Percentiles rank a stretch among this genome's conserved stretches.
Evolutionary conservation across 2,888 invertebrate species (phyloP).

Genomic region (Idaea biselata): DNA sequence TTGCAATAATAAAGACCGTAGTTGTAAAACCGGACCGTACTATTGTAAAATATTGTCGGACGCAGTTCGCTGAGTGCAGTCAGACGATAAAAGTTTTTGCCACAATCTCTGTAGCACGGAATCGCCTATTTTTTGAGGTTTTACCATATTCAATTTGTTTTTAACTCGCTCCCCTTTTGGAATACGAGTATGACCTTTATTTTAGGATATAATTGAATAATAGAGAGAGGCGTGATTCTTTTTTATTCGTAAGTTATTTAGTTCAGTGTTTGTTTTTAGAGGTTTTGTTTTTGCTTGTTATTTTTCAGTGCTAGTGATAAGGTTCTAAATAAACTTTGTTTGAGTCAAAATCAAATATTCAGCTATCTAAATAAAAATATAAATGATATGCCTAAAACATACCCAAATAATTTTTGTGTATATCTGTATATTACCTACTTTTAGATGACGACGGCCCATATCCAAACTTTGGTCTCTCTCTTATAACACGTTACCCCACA

Average conservation of each 20-base stretch:
- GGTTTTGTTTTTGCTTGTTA: too few relatives aligned
- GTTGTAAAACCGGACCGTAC: neutral
- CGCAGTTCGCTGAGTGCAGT: constrained; percentile 16
- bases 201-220: neutral
- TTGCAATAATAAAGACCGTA: neutral
- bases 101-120: constrained; percentile 17
- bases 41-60: constrained; percentile 6
- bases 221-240: neutral
- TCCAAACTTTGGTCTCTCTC: too few relatives aligned
- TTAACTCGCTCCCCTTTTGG: constrained; percentile 16
- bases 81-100: constrained; percentile 26
- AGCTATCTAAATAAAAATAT: too few relatives aligned
- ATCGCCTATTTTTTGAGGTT: constrained; percentile 16
- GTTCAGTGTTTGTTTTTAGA: too few relatives aligned
- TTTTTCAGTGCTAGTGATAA: too few relatives aligned
- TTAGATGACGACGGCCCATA: too few relatives aligned
- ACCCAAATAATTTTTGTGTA: too few relatives aligned
- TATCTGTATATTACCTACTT: too few relatives aligned
- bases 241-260: neutral
- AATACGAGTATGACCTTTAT: constrained; percentile 10
- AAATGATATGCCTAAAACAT: too few relatives aligned
- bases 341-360: too few relatives aligned
- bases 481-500: too few relatives aligned
- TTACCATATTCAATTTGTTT: constrained; percentile 19
- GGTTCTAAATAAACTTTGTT: too few relatives aligned